Percentiles rank a stretch among this genome's conserved stretches.
Evolutionary conservation across 2,888 invertebrate species (phyloP).

Genomic region (Pantelozetes paolii): DNA sequence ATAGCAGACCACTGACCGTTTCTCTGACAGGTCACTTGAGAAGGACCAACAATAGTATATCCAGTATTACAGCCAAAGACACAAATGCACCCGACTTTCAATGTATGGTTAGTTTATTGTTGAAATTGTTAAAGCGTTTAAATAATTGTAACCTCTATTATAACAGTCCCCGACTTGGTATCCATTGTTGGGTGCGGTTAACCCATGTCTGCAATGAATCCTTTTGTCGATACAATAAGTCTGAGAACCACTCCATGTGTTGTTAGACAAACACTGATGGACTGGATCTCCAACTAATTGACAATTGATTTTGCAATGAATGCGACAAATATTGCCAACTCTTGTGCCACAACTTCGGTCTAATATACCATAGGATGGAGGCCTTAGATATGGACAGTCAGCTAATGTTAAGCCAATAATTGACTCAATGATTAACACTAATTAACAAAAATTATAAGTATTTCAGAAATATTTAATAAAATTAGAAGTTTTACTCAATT

Average conservation of each 20-base stretch:
- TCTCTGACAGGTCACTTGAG: constrained; percentile 2
- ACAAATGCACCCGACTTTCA: constrained; percentile 24
- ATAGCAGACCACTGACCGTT: not conserved
- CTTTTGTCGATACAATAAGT: not conserved
- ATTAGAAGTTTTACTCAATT: too few relatives aligned
- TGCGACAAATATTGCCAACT: constrained; percentile 25
- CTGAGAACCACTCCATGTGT: constrained; percentile 3
- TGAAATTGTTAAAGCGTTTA: not conserved
- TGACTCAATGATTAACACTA: not conserved
- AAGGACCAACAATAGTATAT: not conserved
- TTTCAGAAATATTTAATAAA: too few relatives aligned
- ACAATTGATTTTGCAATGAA: not conserved
- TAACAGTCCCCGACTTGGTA: constrained; percentile 13
- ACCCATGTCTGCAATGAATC: not conserved
- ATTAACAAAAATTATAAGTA: not conserved
- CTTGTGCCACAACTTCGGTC: constrained; percentile 6
- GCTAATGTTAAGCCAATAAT: not conserved
- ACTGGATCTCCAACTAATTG: not conserved
- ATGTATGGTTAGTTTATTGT: not conserved
- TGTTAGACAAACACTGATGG: not conserved
- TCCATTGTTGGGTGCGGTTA: constrained; percentile 5
- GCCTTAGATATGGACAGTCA: not conserved
- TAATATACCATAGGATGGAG: not conserved
- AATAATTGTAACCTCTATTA: not conserved
- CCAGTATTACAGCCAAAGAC: constrained; percentile 7